These are phyloP conservation scores for Nesidiocoris tenuis DNA, from an alignment of 2,888 invertebrate species.

Conservation along the genomic window DNA sequence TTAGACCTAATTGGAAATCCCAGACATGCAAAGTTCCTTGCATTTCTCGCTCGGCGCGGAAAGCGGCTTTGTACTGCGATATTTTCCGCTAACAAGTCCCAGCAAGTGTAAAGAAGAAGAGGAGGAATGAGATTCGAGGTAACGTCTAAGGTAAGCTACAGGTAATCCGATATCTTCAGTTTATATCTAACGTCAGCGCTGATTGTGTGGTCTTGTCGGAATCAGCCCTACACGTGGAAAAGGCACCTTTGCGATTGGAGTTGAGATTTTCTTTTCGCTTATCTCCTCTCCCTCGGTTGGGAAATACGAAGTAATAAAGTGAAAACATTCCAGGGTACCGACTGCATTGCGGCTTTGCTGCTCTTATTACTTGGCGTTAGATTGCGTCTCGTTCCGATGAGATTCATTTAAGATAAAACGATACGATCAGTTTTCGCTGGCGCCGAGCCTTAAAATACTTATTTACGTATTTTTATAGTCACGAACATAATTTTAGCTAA, in stretches of 20 bases:
- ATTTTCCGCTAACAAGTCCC: background rate
- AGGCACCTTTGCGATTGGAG: background rate
- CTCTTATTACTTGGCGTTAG: no score
- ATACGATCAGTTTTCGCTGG: no score
- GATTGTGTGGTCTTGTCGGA: background rate
- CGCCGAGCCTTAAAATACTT: no score
- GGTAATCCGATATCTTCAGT: background rate
- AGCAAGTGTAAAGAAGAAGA: background rate
- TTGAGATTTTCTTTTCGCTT: background rate
- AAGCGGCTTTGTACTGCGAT: background rate
- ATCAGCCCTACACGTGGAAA: background rate
- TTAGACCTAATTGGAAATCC: background rate
- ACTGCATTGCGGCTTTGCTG: no score
- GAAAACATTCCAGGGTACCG: no score
- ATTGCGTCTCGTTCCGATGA: no score
- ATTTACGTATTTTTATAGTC: no score
- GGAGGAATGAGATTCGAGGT: background rate
- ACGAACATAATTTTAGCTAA: no score
- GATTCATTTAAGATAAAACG: no score
- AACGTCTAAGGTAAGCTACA: no score
- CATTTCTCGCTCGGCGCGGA: background rate
- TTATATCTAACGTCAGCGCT: background rate
- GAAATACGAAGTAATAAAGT: no score
- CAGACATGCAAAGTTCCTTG: background rate
- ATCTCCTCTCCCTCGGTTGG: no score